These are phyloP conservation scores for Chelmon rostratus DNA, from an alignment of 2,797 vertebrate genomes.

Conservation along the genomic window DNA sequence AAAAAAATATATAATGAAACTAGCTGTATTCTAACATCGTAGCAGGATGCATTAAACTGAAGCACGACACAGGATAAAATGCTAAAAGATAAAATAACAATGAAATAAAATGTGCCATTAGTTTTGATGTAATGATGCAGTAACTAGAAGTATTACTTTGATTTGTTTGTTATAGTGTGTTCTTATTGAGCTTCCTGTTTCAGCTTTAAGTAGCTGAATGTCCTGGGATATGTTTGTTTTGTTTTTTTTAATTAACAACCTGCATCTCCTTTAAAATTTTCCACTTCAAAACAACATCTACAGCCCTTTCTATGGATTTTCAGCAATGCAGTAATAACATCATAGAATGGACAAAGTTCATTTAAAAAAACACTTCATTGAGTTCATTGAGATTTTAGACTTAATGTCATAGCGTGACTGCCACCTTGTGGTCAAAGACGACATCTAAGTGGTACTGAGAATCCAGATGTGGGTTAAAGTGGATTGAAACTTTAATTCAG, in stretches of 20 bases:
- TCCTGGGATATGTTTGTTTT: not conserved
- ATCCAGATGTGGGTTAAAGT: not conserved
- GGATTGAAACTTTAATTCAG: not conserved
- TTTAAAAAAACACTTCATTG: not conserved
- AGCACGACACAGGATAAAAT: not conserved
- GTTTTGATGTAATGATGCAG: not conserved
- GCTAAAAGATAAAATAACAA: not conserved
- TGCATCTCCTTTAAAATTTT: not conserved
- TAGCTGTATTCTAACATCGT: no score
- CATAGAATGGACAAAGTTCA: not conserved
- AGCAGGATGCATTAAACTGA: not conserved
- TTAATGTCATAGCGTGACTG: constrained; percentile 1
- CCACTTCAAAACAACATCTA: not conserved
- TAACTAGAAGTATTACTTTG: not conserved
- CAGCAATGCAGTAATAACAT: not conserved
- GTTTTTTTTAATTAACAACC: not conserved
- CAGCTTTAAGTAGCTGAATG: not conserved
- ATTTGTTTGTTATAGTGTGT: not conserved
- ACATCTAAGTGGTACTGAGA: constrained; percentile 7
- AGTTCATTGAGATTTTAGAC: not conserved
- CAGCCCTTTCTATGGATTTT: not conserved
- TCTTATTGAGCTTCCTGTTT: not conserved
- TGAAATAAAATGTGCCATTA: no score
- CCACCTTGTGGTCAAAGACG: constrained; percentile 54
- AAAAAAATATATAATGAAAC: no score